A percentile compares a stretch with the other conserved stretches of the same genome.
phyloP scores from a whole-genome alignment of 2,113 vertebrate genomes.

The Formicarius rufipectus region DNA sequence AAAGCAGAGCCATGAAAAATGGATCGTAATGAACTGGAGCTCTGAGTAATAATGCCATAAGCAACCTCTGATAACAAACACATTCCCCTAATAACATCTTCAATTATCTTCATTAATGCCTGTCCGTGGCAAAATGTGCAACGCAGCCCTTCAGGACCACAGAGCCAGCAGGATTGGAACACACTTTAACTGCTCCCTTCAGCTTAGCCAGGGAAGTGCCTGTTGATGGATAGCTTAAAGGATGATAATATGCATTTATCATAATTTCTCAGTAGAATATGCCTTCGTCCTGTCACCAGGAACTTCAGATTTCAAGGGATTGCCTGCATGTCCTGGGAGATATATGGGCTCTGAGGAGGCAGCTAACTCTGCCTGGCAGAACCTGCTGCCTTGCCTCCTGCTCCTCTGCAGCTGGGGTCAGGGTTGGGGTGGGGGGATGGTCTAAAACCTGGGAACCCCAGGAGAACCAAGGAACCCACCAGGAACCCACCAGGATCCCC shows the following conservation, averaged over 20 bases:
- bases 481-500: neutral
- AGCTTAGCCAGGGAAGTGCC: neutral
- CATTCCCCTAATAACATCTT: constrained; percentile 81
- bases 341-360: neutral
- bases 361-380: neutral
- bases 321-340: neutral
- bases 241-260: constrained; percentile 39
- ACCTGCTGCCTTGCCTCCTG: neutral
- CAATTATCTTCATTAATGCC: constrained; percentile 80
- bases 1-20: constrained; percentile 69
- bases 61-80: constrained; percentile 81
- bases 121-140: constrained; percentile 64
- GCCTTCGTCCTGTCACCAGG: neutral
- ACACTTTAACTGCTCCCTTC: neutral
- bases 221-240: neutral
- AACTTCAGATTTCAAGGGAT: constrained; percentile 5
- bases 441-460: accelerated
- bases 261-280: neutral
- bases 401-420: too few relatives aligned
- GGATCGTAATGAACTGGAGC: constrained; percentile 84
- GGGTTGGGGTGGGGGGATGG: too few relatives aligned
- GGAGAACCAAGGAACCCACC: neutral
- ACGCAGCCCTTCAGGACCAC: neutral
- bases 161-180: neutral
- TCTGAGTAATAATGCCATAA: constrained; percentile 74